Evolutionary conservation across 2,113 vertebrate species (phyloP).

Genomic region (Lichenostomus cassidix): DNA sequence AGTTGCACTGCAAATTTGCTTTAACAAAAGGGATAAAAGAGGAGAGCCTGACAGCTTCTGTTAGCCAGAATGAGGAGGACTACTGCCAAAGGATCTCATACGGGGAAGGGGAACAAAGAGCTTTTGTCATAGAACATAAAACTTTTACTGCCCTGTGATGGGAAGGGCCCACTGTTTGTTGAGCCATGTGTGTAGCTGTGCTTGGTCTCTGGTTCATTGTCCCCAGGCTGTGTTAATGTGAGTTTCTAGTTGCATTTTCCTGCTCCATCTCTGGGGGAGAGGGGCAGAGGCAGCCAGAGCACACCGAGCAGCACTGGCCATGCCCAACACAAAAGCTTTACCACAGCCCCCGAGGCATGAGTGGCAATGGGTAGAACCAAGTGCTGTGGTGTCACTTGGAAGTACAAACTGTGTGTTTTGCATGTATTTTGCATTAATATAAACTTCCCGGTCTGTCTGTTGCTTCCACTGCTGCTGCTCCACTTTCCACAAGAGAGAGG

Average conservation of each 20-base stretch:
- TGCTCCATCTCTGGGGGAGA: not conserved
- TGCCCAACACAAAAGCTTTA: not conserved
- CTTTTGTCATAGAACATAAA: no score
- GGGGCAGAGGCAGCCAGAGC: not conserved
- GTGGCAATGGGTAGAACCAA: not conserved
- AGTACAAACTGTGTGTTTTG: not conserved
- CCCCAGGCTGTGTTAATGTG: not conserved
- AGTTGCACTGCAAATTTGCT: not conserved
- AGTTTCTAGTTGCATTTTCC: not conserved
- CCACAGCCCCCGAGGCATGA: rapidly evolving
- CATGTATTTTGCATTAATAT: not conserved
- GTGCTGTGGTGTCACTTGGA: not conserved
- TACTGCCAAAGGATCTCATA: not conserved
- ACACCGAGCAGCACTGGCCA: not conserved
- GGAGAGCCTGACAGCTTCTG: not conserved
- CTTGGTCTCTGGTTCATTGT: not conserved
- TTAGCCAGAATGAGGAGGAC: not conserved
- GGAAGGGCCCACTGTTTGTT: not conserved
- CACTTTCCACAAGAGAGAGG: not conserved
- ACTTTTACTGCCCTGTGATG: not conserved
- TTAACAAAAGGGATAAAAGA: not conserved
- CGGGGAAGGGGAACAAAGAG: not conserved
- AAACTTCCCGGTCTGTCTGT: not conserved
- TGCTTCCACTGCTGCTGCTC: not conserved
- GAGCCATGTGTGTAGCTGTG: not conserved